Evolutionary conservation across 2,797 vertebrate species (phyloP).

Genomic region (Mormyrops attenuatus): DNA sequence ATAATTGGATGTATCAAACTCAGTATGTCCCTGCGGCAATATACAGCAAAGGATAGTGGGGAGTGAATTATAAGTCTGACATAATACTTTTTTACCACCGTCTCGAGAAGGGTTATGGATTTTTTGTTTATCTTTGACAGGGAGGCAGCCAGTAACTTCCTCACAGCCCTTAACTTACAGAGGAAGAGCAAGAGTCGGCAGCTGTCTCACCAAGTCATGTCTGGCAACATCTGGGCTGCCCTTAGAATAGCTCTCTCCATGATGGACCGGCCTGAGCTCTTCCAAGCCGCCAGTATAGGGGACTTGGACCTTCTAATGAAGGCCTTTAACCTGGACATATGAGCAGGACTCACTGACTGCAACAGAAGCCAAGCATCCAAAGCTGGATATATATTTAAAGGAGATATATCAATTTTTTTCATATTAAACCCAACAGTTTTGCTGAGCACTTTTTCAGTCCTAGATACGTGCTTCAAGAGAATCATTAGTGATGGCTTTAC

Average conservation of each 20-base stretch:
- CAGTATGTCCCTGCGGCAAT: background rate
- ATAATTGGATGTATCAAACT: background rate
- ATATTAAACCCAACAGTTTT: slow-evolving; percentile 32
- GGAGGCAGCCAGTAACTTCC: slow-evolving; percentile 96
- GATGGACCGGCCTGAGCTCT: slow-evolving; percentile 97
- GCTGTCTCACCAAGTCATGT: slow-evolving; percentile 89
- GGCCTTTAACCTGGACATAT: slow-evolving; percentile 92
- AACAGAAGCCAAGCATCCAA: slow-evolving; percentile 56
- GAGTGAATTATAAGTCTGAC: background rate
- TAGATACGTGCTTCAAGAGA: slow-evolving; percentile 44
- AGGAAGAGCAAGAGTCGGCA: slow-evolving; percentile 90
- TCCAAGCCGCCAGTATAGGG: slow-evolving; percentile 93
- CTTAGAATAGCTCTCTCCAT: slow-evolving; percentile 92
- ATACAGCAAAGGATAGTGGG: background rate
- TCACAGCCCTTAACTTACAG: slow-evolving; percentile 91
- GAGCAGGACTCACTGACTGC: slow-evolving; percentile 42
- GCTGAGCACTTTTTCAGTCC: slow-evolving; percentile 51
- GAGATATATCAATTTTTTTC: slow-evolving; percentile 11
- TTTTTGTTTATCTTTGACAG: slow-evolving; percentile 56
- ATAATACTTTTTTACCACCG: background rate
- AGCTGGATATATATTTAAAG: slow-evolving; percentile 47
- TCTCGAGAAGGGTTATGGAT: background rate
- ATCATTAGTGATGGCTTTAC: slow-evolving; percentile 58
- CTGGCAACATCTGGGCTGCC: slow-evolving; percentile 96
- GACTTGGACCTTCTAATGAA: slow-evolving; percentile 90